These are phyloP conservation scores for Dreissena polymorpha DNA, from an alignment of 1,140 invertebrate genomes.

Conservation along the genomic window DNA sequence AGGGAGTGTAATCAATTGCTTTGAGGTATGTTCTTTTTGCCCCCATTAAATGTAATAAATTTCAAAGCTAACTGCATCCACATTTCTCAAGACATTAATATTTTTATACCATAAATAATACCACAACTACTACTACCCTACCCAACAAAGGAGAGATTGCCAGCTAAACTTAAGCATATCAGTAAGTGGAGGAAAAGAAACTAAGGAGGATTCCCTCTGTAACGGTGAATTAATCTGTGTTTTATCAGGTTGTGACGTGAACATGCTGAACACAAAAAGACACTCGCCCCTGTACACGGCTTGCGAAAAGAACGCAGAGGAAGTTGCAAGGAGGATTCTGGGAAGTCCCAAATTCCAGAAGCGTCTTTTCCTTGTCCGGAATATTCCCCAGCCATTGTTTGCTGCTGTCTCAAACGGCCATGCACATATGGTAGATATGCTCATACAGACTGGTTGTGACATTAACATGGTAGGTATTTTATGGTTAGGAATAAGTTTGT, in stretches of 20 bases:
- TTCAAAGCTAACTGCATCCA: no score
- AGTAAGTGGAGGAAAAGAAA: no score
- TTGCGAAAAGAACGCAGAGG: constrained; percentile 71
- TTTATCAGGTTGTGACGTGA: constrained; percentile 74
- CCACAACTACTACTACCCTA: no score
- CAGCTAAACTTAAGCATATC: no score
- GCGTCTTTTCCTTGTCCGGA: constrained; percentile 46
- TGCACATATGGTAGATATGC: constrained; percentile 63
- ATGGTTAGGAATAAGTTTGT: neutral
- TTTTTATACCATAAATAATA: no score
- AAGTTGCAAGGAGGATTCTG: constrained; percentile 68
- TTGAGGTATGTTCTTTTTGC: no score
- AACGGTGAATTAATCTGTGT: no score
- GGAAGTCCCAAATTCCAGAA: constrained; percentile 58
- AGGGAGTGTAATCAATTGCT: no score
- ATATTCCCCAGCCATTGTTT: constrained; percentile 74
- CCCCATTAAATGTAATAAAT: no score
- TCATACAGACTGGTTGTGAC: constrained; percentile 73
- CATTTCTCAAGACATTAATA: no score
- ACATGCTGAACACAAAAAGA: constrained; percentile 62
- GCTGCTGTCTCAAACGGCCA: constrained; percentile 69
- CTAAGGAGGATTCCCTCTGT: no score
- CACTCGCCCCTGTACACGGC: constrained; percentile 74
- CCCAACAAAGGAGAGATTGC: no score
- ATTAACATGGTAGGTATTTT: constrained; percentile 72